Conservation (phyloP, 2,888 invertebrate species). For the Parapristionchus giblindavisi region DNA sequence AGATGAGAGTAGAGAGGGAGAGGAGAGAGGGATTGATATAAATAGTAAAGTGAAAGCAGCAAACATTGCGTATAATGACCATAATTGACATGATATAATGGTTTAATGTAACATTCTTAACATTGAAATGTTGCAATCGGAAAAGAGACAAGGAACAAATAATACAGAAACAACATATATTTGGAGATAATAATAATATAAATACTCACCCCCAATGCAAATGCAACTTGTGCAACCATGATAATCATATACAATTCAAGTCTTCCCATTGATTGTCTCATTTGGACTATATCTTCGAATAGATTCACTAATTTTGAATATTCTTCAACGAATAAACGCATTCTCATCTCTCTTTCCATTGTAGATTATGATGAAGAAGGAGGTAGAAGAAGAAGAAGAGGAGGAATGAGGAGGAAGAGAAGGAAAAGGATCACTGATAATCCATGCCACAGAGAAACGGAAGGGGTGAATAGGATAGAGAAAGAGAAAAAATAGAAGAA, state of each 20-base stretch:
- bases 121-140: no score
- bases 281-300: conserved; percentile 35
- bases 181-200: neutral
- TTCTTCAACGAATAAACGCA: conserved; percentile 35
- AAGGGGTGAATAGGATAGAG: conserved; percentile 4
- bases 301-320: conserved; percentile 31
- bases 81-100: no score
- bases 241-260: conserved; percentile 34
- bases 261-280: conserved; percentile 33
- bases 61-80: no score
- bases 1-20: no score
- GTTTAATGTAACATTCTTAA: no score
- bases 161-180: no score
- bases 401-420: neutral
- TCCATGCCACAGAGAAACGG: conserved; percentile 2
- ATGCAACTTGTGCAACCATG: conserved; percentile 29
- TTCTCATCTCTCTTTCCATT: conserved; percentile 35
- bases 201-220: conserved; percentile 26
- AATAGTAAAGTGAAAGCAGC: no score
- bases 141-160: no score
- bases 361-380: neutral
- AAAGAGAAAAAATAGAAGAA: conserved; percentile 23
- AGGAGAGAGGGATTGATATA: no score
- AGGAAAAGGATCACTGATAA: neutral
- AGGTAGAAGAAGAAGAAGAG: neutral